Base-by-base conservation (phyloP, 2,888 invertebrate species). In the Dichetophora obliterata region DNA sequence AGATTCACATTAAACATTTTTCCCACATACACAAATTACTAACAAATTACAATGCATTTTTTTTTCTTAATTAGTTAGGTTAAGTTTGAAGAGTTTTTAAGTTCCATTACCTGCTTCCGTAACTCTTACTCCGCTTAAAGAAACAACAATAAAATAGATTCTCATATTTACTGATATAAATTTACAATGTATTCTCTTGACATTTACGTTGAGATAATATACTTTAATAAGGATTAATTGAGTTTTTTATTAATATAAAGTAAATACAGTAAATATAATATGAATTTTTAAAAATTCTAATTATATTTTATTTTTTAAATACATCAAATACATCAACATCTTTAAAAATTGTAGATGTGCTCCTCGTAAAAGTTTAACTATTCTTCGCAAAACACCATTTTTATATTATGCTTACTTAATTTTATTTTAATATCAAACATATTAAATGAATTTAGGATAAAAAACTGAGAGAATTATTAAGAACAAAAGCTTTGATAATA, bases 151-250 rank as follows among this genome's bases (percentile, higher is more conserved):
- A 11, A 43, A 11, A 43, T 14, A 11, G 22, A 59, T 59, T 24
- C 0, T 59, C 4, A 24, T 59, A 22, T 19, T 66, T 66, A 14
- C 19, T 24, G 19, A 50, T 68, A 68, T 68, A 68, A 68, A 68
- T 68, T 68, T 68, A 68, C 68, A 68, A 34, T 68, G 27, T 24
- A 27, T 24, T 68, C 22, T 66, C 19, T 50, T 48, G 24, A 27
- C 22, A 48, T 24, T 68, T 68, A 50, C 50, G 68, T 50, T 68
- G 48, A 22, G 68, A 68, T 50, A 68, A 68, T 68, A 68, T 50
- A 16, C 24, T 68, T 68, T 22, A 68, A 68, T 48, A 24, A 50
- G 22, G 48, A 65, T 65, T n/a, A 65, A 24, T 11, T 61, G 31
- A 65, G 31, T 27, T 19, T 16, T 14, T 19, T 19, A 54, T 54